Conservation (phyloP, 2,113 vertebrate species). For the Lamprotornis superbus region DNA sequence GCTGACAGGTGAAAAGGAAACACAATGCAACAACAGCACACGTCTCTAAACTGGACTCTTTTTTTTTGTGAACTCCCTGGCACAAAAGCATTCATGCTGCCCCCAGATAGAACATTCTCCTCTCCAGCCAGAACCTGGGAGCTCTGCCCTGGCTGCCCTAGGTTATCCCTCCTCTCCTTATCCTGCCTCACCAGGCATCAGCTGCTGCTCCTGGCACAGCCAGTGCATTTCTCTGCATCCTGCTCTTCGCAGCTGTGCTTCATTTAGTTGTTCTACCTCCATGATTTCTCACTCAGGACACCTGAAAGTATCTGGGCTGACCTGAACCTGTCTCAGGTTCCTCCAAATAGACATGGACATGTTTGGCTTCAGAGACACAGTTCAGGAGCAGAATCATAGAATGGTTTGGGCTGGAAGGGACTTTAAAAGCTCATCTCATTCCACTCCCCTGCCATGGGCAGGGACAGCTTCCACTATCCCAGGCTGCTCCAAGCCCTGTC, state of each 20-base stretch:
- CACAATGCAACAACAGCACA: not conserved
- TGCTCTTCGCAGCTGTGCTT: not conserved
- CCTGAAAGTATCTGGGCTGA: not conserved
- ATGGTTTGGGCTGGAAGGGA: not conserved
- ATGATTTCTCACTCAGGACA: not conserved
- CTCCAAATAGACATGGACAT: rapidly evolving
- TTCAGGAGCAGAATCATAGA: not conserved
- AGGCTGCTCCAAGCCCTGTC: not conserved
- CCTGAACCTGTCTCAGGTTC: rapidly evolving
- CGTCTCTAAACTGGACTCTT: not conserved
- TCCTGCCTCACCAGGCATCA: not conserved
- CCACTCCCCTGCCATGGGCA: not conserved
- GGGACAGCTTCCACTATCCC: not conserved
- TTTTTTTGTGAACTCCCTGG: not conserved
- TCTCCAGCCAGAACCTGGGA: not conserved
- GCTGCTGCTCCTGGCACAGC: not conserved
- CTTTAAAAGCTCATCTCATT: not conserved
- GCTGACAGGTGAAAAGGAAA: not conserved
- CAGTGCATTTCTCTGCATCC: not conserved
- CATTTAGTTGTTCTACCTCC: too few relatives aligned
- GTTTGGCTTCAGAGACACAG: not conserved
- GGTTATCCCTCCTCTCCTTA: too few relatives aligned
- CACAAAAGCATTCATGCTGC: too few relatives aligned
- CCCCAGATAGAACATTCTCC: not conserved
- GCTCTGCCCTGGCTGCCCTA: not conserved